Conservation (phyloP, 2,113 vertebrate genomes). For the Nesoenas mayeri region DNA sequence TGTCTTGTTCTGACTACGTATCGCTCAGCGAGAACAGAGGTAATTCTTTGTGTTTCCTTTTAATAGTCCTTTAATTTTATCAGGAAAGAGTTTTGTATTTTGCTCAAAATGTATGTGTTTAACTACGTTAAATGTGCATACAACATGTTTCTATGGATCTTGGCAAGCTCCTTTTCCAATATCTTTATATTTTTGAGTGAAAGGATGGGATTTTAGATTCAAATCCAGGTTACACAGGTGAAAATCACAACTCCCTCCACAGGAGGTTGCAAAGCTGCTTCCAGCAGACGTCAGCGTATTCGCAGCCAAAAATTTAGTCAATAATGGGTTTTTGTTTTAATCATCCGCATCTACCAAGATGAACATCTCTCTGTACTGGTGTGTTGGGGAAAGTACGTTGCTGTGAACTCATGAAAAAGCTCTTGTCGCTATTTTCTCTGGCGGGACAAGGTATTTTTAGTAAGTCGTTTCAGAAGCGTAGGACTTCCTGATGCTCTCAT, state of each 20-base stretch:
- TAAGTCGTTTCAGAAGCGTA: neutral
- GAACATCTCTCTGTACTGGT: neutral
- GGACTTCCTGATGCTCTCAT: neutral
- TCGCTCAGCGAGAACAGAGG: slow-evolving; percentile 5
- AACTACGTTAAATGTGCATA: neutral
- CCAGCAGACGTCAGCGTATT: neutral
- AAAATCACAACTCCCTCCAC: neutral
- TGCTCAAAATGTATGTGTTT: neutral
- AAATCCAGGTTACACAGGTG: neutral
- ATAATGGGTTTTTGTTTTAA: neutral
- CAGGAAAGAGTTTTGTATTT: neutral
- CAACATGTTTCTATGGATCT: neutral
- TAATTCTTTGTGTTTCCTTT: slow-evolving; percentile 14
- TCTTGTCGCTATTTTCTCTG: neutral
- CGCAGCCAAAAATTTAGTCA: neutral
- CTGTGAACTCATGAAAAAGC: neutral
- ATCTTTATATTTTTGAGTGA: neutral
- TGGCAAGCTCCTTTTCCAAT: neutral
- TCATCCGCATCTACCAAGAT: neutral
- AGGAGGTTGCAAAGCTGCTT: neutral
- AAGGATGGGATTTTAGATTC: neutral
- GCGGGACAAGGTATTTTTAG: neutral
- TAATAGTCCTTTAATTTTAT: neutral
- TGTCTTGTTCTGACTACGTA: slow-evolving; percentile 24
- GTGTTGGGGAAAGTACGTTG: neutral